Conservation (phyloP, 2,113 vertebrate species). For the Brachyistius frenatus region DNA sequence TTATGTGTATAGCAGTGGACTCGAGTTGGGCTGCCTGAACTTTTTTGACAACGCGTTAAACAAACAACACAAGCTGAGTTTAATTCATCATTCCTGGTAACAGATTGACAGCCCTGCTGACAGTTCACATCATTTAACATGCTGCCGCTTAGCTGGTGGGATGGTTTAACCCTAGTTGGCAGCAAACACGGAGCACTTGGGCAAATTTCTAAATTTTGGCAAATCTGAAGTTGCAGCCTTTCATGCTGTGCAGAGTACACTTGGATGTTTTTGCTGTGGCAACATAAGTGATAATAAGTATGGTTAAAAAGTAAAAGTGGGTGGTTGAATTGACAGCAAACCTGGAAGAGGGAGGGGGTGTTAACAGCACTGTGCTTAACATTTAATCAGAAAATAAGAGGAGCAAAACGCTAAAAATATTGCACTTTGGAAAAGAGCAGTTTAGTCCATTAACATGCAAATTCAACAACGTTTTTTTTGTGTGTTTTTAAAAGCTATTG, state of each 20-base stretch:
- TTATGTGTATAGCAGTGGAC: background rate
- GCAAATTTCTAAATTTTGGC: background rate
- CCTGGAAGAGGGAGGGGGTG: background rate
- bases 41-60: too few species aligned
- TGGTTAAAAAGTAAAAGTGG: background rate
- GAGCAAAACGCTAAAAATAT: background rate
- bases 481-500: too few species aligned
- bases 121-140: background rate
- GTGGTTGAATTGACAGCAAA: background rate
- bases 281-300: conserved; percentile 21
- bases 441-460: background rate
- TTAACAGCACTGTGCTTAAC: background rate
- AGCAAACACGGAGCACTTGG: background rate
- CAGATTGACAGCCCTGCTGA: background rate
- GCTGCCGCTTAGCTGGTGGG: background rate
- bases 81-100: background rate
- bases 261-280: background rate
- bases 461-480: too few species aligned
- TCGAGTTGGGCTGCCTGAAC: background rate
- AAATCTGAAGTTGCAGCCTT: background rate
- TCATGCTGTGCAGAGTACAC: background rate
- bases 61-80: background rate
- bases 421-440: background rate
- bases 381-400: background rate
- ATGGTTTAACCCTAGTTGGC: background rate